phyloP scores from a whole-genome alignment of 1,140 invertebrate species.

The Calephelis nemesis region DNA sequence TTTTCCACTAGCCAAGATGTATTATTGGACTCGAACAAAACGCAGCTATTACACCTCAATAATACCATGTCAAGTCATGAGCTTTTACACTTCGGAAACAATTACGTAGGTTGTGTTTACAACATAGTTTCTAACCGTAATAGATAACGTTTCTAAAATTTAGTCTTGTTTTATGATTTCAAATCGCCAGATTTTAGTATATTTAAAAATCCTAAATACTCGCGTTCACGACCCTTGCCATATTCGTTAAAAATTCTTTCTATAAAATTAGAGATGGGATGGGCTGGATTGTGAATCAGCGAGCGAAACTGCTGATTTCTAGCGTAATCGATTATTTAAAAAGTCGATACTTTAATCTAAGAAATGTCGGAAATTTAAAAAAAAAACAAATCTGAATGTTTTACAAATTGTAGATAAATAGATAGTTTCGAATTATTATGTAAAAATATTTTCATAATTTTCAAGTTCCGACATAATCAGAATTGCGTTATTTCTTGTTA shows the following conservation, averaged over 20 bases:
- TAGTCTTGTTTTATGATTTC: background rate
- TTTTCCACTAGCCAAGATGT: slow-evolving; percentile 9
- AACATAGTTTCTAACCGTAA: background rate
- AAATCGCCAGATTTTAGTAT: background rate
- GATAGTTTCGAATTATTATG: too few species aligned
- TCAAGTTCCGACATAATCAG: too few species aligned
- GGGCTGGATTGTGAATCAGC: too few species aligned
- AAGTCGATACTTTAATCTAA: too few species aligned
- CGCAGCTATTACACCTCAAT: slow-evolving; percentile 10
- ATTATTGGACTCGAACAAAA: slow-evolving; percentile 14
- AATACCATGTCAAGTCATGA: background rate
- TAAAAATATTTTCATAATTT: too few species aligned
- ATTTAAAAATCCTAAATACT: background rate
- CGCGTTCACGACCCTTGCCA: slow-evolving; percentile 4
- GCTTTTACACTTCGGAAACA: background rate
- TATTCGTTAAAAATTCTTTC: slow-evolving; percentile 1
- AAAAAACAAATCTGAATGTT: too few species aligned
- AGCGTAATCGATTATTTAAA: too few species aligned
- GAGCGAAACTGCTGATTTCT: too few species aligned
- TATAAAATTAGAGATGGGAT: too few species aligned
- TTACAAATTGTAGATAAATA: too few species aligned
- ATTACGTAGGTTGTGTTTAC: background rate
- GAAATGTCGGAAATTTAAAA: too few species aligned
- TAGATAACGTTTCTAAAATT: background rate
- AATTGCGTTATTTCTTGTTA: too few species aligned